Evolutionary conservation across 2,113 vertebrate genomes (phyloP).

Genomic region (Mohoua ochrocephala): DNA sequence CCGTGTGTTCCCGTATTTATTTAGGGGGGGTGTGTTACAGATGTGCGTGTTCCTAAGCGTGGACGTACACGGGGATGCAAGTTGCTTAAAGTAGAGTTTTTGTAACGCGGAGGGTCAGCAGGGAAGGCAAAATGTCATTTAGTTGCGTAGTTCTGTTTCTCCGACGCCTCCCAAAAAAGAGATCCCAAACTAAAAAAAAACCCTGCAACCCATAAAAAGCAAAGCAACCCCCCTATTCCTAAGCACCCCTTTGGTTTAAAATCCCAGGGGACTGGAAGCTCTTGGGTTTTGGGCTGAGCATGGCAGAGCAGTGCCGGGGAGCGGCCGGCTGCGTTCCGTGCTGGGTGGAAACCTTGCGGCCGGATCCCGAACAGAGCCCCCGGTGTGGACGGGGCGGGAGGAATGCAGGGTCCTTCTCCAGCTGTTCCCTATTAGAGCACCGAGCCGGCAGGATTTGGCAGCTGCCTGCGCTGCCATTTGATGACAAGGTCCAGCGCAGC

Average conservation of each 20-base stretch:
- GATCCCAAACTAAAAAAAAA: not conserved
- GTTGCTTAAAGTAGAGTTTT: not conserved
- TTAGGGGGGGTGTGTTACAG: not conserved
- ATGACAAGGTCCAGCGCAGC: slow-evolving; percentile 56
- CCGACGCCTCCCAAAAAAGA: not conserved
- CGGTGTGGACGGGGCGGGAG: slow-evolving; percentile 66
- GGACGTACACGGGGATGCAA: not conserved
- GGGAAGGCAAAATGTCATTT: not conserved
- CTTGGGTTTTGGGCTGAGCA: accelerated
- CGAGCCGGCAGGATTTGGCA: slow-evolving; percentile 61
- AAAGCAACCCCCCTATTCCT: not conserved
- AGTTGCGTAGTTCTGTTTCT: not conserved
- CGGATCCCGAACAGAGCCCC: slow-evolving; percentile 66
- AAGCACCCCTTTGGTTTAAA: not conserved
- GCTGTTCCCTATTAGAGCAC: slow-evolving; percentile 71
- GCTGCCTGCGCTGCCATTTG: slow-evolving; percentile 66
- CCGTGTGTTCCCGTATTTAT: not conserved
- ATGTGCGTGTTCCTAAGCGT: accelerated
- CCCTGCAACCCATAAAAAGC: not conserved
- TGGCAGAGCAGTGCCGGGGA: not conserved
- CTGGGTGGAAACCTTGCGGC: slow-evolving; percentile 45
- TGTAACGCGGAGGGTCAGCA: accelerated
- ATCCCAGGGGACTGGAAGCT: not conserved
- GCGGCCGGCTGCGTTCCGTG: not conserved
- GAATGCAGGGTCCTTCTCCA: slow-evolving; percentile 72